Base-by-base conservation (phyloP, 2,113 vertebrate genomes). In the Oreotragus oreotragus region DNA sequence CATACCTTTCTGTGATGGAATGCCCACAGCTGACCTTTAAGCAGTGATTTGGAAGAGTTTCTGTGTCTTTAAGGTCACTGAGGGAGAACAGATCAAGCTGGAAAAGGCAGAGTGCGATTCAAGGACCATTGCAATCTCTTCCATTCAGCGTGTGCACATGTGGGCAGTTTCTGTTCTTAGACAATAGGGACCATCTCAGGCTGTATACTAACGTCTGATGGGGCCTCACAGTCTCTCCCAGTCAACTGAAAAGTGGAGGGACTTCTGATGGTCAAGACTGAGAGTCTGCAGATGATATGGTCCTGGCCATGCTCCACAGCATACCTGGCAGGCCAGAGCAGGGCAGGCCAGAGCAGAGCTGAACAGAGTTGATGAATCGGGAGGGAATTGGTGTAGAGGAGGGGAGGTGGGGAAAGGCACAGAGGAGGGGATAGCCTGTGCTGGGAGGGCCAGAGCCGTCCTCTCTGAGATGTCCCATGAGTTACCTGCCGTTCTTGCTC, bases 331-430 rank as follows among this genome's bases (percentile, higher is more conserved):
- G 49, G 17, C 27, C 19, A 3, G 43, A 49, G 21, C 30, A 7
- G 57, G 62, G 55, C 5, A 6, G 49, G 17, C 27, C 19, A 3
- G 43, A 49, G 21, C 30, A 7, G 57, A 70, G 55, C 5, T 10
- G 21, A 17, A 15, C 0, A 0, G 21, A 57, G 13, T 5, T 43
- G 49, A 36, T 55, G 51, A 51, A 16, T 19, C 7, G 28, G 30
- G 88, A 73, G 49, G 77, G 33, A 45, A 8, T 4, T 12, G 81
- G 14, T 64, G 10, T 14, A n/a, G 64, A 77, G 12, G 62, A 81
- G 21, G 6, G 39, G 25, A 17, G 27, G 16, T 45, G 21, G 36
- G 27, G 28, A 19, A 27, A 51, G 62, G 27, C 5, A 7, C 33
- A 0, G 25, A 79, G 77, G 19, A 80, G 66, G 47, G 58, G 11